phyloP scores from a whole-genome alignment of 2,797 vertebrate genomes.

The Sebastes matsubarae region DNA sequence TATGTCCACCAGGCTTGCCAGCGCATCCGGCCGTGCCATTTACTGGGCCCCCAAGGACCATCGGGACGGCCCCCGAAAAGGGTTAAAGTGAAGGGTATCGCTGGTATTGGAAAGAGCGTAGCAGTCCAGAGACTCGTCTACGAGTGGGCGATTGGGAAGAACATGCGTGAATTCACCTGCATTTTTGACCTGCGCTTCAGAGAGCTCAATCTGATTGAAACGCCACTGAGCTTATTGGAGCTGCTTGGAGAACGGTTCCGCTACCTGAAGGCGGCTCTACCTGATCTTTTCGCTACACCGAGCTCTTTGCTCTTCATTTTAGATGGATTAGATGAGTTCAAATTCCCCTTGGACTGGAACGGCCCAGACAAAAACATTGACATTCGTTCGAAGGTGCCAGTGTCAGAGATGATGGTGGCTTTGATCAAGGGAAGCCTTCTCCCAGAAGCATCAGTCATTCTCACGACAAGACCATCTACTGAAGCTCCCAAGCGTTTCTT shows the following conservation, averaged over 20 bases:
- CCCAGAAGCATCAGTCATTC: conserved; percentile 62
- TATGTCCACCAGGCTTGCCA: conserved; percentile 76
- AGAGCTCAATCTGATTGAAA: conserved; percentile 69
- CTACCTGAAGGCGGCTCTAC: conserved; percentile 58
- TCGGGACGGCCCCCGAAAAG: conserved; percentile 51
- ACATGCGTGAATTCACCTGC: conserved; percentile 71
- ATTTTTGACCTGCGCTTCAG: conserved; percentile 76
- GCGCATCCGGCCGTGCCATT: conserved; percentile 55
- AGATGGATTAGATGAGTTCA: conserved; percentile 80
- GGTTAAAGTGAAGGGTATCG: conserved; percentile 79
- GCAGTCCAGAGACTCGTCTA: conserved; percentile 74
- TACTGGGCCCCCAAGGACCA: conserved; percentile 47
- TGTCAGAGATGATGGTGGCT: conserved; percentile 71
- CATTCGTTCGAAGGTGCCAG: conserved; percentile 33
- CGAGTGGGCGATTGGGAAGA: conserved; percentile 79
- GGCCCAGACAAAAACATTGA: conserved; percentile 32
- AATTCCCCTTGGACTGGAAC: conserved; percentile 57
- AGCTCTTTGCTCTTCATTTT: conserved; percentile 73
- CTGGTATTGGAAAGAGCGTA: conserved; percentile 80
- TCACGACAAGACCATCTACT: conserved; percentile 74
- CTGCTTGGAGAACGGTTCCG: conserved; percentile 64
- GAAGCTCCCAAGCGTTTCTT: conserved; percentile 67
- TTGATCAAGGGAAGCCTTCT: conserved; percentile 74
- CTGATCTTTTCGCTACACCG: conserved; percentile 54
- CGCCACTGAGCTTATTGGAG: conserved; percentile 64